These are phyloP conservation scores for Tinamus guttatus DNA, from an alignment of 2,113 vertebrate genomes.

Conservation along the genomic window DNA sequence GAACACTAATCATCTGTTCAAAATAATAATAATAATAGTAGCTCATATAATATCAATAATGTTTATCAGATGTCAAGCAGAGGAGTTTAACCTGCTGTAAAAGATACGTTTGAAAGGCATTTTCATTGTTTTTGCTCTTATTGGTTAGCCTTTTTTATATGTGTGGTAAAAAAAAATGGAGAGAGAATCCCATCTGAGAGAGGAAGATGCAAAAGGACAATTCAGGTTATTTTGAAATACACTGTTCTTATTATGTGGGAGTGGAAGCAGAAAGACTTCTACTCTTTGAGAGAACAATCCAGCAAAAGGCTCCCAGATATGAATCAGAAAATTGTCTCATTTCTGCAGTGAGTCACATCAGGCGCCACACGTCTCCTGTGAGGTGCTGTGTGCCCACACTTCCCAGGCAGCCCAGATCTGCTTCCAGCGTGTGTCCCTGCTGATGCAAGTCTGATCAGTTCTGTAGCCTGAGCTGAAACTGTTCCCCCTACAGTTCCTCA, in stretches of 20 bases:
- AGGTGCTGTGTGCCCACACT: background rate
- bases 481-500: constrained; percentile 42
- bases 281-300: constrained; percentile 26
- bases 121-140: background rate
- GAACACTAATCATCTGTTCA: background rate
- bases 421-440: constrained; percentile 41
- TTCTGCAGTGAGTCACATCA: constrained; percentile 17
- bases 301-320: constrained; percentile 40
- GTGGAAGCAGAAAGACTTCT: constrained; percentile 1
- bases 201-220: background rate
- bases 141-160: background rate
- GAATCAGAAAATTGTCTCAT: constrained; percentile 42
- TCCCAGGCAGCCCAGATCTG: background rate
- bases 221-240: constrained; percentile 23
- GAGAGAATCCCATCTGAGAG: constrained; percentile 27
- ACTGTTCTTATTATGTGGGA: constrained; percentile 1
- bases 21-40: background rate
- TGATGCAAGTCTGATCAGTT: constrained; percentile 24
- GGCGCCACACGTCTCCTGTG: background rate
- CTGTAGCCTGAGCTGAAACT: constrained; percentile 4
- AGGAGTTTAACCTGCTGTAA: background rate
- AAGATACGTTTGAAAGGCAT: background rate
- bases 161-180: constrained; percentile 3
- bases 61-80: background rate
- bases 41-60: background rate